Evolutionary conservation across 2,797 vertebrate species (phyloP), one percentile per base, ranked within the genome.

Genomic region (Pipistrellus nathusii): DNA sequence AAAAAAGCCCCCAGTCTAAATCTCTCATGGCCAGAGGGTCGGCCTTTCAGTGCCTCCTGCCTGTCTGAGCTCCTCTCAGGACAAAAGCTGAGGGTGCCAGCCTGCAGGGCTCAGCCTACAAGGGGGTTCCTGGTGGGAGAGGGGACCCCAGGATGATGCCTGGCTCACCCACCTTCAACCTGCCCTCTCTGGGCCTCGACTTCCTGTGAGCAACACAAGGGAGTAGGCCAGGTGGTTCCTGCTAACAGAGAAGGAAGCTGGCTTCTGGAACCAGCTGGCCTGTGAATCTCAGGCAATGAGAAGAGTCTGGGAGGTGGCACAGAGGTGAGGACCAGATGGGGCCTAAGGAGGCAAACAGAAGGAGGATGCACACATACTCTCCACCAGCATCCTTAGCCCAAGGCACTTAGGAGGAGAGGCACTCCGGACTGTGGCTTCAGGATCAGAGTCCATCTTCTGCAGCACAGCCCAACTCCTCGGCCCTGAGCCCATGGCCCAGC

Each of bases 11-110:
- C 10, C 21, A 17, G 18, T 38, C 23, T 14, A 48, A n/a, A n/a
- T 21, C 7, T 35, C 30, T 62, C 6, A 15, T 0, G 4, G 69
- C 20, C 1, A 0, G n/a, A 41, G 1, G 13, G 17, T 27, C 2
- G 6, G 53, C 18, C 44, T 41, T 25, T 14, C 12, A 32, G 76
- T 3, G 41, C 41, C 32, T 53, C 23, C 41, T 1, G 18, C 76
- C 48, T 21, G 30, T 69, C 59, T 0, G 3, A 68, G 68, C 17
- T 51, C 6, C 55, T 72, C 66, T 25, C 38, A 27, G 85, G 35
- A 18, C 11, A 6, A 20, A 15, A 32, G 85, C 57, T 21, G 51
- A 75, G 66, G 20, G 30, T 25, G 71, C 35, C 38, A 32, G 41
- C 13, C 66, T 66, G 5, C 14, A 25, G 2, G 80, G 62, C 14